A percentile compares a stretch with the other conserved stretches of the same genome.
These are phyloP conservation scores for Rhagoletis pomonella DNA, from an alignment of 1,140 invertebrate species.

Conservation along the genomic window DNA sequence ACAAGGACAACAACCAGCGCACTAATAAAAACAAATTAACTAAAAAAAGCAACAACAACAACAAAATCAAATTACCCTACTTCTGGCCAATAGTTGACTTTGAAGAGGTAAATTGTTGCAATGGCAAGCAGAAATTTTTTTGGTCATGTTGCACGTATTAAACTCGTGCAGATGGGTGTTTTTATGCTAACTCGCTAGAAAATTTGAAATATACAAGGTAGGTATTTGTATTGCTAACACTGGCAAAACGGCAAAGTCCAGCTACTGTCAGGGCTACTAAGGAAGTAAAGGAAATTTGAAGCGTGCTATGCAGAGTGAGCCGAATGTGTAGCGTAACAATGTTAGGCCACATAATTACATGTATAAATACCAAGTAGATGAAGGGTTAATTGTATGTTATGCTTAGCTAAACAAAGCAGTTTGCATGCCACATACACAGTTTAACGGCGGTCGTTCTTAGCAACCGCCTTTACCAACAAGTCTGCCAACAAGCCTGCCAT, in stretches of 20 bases:
- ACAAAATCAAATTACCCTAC: not conserved
- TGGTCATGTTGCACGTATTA: conserved; percentile 8
- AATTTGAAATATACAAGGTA: not conserved
- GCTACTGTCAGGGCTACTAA: not conserved
- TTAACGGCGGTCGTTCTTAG: conserved; percentile 45
- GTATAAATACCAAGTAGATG: too few relatives aligned
- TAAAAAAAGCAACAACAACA: not conserved
- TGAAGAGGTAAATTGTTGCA: not conserved
- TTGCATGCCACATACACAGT: conserved; percentile 13
- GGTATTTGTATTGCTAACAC: conserved; percentile 1
- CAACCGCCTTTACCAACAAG: conserved; percentile 11
- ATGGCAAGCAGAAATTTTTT: not conserved
- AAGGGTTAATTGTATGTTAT: too few relatives aligned
- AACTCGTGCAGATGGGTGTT: not conserved
- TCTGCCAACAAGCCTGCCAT: too few relatives aligned
- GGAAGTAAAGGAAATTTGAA: not conserved
- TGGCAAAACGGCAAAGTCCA: not conserved
- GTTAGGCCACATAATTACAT: not conserved
- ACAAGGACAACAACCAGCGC: not conserved
- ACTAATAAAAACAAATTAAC: not conserved
- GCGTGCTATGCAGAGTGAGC: not conserved
- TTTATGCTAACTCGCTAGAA: not conserved
- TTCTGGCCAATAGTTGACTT: not conserved
- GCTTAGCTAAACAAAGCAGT: not conserved
- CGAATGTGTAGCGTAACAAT: not conserved